phyloP scores from a whole-genome alignment of 2,113 vertebrate genomes.

The Mionectes macconnelli region DNA sequence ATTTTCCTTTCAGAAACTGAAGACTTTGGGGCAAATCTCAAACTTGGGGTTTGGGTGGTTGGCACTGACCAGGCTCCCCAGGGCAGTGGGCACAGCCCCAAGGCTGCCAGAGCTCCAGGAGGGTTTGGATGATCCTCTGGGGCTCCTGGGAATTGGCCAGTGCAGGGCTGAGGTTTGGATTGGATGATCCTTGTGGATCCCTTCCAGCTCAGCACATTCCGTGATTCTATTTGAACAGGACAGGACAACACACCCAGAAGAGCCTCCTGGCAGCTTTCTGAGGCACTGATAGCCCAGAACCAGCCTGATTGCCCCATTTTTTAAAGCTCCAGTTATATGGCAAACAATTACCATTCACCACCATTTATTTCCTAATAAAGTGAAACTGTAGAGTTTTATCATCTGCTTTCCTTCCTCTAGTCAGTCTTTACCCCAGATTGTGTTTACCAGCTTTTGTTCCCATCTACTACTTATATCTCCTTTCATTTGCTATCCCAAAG shows the following conservation, averaged over 20 bases:
- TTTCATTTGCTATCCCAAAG: neutral
- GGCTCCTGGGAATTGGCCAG: neutral
- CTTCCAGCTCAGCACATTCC: neutral
- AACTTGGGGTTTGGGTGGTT: neutral
- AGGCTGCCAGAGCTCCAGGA: neutral
- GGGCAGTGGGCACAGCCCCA: too few species aligned
- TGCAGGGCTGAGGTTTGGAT: fast-evolving
- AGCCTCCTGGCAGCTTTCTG: neutral
- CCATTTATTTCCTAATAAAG: neutral
- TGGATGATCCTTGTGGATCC: neutral
- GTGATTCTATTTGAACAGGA: neutral
- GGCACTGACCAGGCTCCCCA: neutral
- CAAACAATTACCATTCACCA: neutral
- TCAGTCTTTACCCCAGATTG: neutral
- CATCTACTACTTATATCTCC: neutral
- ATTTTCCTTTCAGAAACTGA: neutral
- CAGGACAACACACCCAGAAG: neutral
- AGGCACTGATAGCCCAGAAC: neutral
- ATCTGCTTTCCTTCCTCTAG: neutral
- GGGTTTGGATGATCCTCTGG: fast-evolving
- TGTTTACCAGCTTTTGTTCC: neutral
- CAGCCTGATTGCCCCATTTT: neutral
- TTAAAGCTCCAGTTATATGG: neutral
- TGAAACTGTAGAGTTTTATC: neutral
- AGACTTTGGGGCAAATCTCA: neutral